Evolutionary conservation across 1,140 invertebrate species (phyloP).

Genomic region (Leptopilina boulardi): DNA sequence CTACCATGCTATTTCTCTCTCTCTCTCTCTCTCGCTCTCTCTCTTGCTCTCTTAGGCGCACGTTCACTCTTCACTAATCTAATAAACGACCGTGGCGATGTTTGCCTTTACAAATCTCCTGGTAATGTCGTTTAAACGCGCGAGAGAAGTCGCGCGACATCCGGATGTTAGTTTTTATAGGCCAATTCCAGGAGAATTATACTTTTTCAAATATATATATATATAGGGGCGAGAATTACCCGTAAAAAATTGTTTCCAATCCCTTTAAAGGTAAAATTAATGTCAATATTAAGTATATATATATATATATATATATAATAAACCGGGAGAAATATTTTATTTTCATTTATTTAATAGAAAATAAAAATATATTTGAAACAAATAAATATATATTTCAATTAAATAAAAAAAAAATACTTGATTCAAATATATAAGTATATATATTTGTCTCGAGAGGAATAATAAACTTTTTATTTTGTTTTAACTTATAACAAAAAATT

Average conservation of each 20-base stretch:
- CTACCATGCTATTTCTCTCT: slow-evolving; percentile 41
- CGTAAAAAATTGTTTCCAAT: slow-evolving; percentile 3
- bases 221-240: slow-evolving; percentile 25
- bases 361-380: no score
- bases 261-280: neutral
- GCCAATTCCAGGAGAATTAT: slow-evolving; percentile 13
- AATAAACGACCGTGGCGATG: slow-evolving; percentile 54
- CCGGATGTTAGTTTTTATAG: slow-evolving; percentile 26
- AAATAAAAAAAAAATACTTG: no score
- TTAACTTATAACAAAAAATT: no score
- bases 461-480: no score
- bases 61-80: slow-evolving; percentile 49
- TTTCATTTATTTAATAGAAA: no score
- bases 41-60: slow-evolving; percentile 34
- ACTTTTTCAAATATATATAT: neutral
- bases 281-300: no score
- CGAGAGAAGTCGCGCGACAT: slow-evolving; percentile 18
- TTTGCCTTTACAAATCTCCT: slow-evolving; percentile 54
- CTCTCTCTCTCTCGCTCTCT: slow-evolving; percentile 37
- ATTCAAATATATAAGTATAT: no score
- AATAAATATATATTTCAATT: no score
- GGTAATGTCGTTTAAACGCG: slow-evolving; percentile 48
- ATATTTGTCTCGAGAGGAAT: no score
- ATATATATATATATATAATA: no score
- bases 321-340: no score